Evolutionary conservation across 2,797 vertebrate species (phyloP).

Genomic region (Dicrostonyx torquatus): DNA sequence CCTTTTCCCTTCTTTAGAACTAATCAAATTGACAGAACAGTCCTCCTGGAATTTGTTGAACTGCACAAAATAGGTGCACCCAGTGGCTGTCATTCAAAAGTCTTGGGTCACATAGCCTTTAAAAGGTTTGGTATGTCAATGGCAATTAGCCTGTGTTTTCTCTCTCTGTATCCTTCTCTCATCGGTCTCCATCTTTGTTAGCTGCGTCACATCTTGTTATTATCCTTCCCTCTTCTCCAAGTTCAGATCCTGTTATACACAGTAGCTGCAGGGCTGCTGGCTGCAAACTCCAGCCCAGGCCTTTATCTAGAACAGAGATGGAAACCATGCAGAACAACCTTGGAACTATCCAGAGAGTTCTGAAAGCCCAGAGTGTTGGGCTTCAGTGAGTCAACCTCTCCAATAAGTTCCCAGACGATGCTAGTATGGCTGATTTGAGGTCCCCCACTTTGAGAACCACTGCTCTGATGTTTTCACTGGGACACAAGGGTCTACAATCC

Average conservation of each 20-base stretch:
- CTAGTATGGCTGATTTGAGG: not conserved
- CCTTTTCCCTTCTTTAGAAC: not conserved
- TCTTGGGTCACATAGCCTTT: not conserved
- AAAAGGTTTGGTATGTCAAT: fast-evolving
- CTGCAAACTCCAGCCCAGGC: not conserved
- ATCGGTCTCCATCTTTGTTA: not conserved
- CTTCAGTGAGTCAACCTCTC: not conserved
- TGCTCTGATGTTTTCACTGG: not conserved
- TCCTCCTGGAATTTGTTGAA: not conserved
- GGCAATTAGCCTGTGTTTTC: not conserved
- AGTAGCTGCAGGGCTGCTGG: not conserved
- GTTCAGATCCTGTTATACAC: not conserved
- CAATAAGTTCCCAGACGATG: not conserved
- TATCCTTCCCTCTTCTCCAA: not conserved
- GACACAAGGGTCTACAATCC: not conserved
- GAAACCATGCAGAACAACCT: not conserved
- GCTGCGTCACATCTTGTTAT: not conserved
- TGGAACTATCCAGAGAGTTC: not conserved
- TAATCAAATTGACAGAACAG: slow-evolving; percentile 14
- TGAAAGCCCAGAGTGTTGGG: not conserved
- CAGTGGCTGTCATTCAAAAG: not conserved
- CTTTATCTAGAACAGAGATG: not conserved
- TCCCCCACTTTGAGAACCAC: not conserved
- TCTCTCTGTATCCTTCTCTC: not conserved
- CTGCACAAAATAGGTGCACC: not conserved